These are phyloP conservation scores for Sipha maydis DNA, from an alignment of 2,888 invertebrate species.

Conservation along the genomic window DNA sequence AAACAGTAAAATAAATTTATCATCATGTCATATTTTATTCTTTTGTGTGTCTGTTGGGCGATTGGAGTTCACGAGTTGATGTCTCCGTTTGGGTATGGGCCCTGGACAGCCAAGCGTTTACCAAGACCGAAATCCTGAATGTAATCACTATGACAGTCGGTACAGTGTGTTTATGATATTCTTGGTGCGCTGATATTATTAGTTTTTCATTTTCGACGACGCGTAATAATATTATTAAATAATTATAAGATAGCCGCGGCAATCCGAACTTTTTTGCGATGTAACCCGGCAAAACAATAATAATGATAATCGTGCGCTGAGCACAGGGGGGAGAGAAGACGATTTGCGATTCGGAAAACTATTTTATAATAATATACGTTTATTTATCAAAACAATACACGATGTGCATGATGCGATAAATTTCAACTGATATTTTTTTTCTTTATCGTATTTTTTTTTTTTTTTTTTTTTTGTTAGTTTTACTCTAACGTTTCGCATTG, in stretches of 20 bases:
- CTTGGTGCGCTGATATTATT: background rate
- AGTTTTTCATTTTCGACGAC: background rate
- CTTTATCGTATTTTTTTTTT: background rate
- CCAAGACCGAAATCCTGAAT: too few species aligned
- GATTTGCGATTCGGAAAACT: slow-evolving; percentile 10
- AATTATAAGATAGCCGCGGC: background rate
- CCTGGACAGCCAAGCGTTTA: too few species aligned
- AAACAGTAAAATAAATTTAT: too few species aligned
- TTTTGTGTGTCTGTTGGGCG: too few species aligned
- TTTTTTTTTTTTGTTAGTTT: too few species aligned
- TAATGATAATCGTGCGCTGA: background rate
- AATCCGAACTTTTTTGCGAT: background rate
- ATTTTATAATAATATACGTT: slow-evolving; percentile 15
- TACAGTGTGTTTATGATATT: too few species aligned
- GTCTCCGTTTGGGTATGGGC: too few species aligned
- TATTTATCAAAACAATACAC: slow-evolving; percentile 56
- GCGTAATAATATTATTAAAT: background rate
- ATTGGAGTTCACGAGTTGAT: too few species aligned
- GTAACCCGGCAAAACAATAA: background rate
- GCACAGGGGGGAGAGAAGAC: background rate
- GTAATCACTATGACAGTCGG: too few species aligned
- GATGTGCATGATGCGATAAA: slow-evolving; percentile 38
- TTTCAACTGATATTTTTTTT: slow-evolving; percentile 36
- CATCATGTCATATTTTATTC: too few species aligned
- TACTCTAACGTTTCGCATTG: slow-evolving; percentile 31